Conservation (phyloP, 2,797 vertebrate genomes). For the Chiloscyllium punctatum region DNA sequence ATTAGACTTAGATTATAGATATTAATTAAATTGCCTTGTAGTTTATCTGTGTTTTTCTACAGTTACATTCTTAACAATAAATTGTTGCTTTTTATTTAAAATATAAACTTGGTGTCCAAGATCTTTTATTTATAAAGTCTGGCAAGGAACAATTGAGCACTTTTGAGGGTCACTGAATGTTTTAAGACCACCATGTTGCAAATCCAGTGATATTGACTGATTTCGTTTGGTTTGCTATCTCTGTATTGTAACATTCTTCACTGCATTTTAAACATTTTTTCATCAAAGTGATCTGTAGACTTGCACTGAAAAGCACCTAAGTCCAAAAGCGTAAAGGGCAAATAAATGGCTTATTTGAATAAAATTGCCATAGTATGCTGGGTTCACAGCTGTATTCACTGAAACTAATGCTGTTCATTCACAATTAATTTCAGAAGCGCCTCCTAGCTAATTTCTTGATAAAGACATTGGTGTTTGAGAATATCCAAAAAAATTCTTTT, state of each 20-base stretch:
- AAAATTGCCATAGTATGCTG: not conserved
- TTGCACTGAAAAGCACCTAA: not conserved
- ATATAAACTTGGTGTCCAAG: no score
- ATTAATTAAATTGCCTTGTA: no score
- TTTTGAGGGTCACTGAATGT: no score
- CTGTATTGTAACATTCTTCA: not conserved
- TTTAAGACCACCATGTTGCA: no score
- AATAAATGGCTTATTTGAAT: not conserved
- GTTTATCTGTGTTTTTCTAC: no score
- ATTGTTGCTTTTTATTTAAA: no score
- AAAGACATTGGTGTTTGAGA: slow-evolving; percentile 1
- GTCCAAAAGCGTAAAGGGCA: not conserved
- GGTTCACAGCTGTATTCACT: not conserved
- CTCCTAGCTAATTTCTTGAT: not conserved
- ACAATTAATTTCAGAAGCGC: not conserved
- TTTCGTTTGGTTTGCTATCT: no score
- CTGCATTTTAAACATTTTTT: not conserved
- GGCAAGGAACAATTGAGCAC: no score
- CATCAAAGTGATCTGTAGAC: not conserved
- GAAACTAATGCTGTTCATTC: not conserved
- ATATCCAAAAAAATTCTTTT: not conserved
- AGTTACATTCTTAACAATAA: no score
- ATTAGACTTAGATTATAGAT: no score
- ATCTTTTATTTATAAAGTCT: no score
- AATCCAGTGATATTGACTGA: no score